Base-by-base conservation (phyloP, 2,888 invertebrate genomes). In the Limnephilus auricula region DNA sequence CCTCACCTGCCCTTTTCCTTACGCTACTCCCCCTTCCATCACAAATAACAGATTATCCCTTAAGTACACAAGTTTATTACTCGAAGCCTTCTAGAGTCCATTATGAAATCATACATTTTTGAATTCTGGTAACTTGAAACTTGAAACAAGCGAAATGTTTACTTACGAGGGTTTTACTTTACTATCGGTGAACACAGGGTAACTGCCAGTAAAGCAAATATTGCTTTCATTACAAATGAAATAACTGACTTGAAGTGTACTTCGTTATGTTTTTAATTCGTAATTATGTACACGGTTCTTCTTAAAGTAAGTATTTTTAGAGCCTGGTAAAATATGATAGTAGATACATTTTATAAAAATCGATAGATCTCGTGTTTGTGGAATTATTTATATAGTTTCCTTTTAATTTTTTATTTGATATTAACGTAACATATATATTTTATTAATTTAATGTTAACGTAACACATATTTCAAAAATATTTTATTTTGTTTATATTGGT, bases 41-140 rank as follows among this genome's bases (percentile, higher is more conserved):
- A 25, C 34, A 85, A 34, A 30, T 34, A n/a, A 30, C 85, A 78
- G 87, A 88, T 88, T 88, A 88, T 88, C 87, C 79, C 37, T 88
- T 88, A 88, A 88, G 87, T 88, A 88, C 79, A 78, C 87, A 65
- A 65, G 80, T 89, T 89, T 89, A 89, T 89, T 89, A 80, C 89
- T 34, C 37, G 80, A 89, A 45, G 45, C 50, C 89, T 80, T 79
- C 31, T 40, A 89, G 40, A 79, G 80, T 80, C 89, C 89, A 89
- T 89, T 89, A 89, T 45, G 40, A 32, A 88, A 80, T 89, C 89
- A 89, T 89, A 89, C 89, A 89, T 89, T 89, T 89, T 89, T 89
- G 80, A 89, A 45, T 40, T 40, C 31, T 18, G 10, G 32, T 15
- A 30, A 89, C 18, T 89, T 89, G 40, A 37, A 40, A 65, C 31